Conservation (phyloP, 2,113 vertebrate genomes). For the Hippocampus abdominalis region DNA sequence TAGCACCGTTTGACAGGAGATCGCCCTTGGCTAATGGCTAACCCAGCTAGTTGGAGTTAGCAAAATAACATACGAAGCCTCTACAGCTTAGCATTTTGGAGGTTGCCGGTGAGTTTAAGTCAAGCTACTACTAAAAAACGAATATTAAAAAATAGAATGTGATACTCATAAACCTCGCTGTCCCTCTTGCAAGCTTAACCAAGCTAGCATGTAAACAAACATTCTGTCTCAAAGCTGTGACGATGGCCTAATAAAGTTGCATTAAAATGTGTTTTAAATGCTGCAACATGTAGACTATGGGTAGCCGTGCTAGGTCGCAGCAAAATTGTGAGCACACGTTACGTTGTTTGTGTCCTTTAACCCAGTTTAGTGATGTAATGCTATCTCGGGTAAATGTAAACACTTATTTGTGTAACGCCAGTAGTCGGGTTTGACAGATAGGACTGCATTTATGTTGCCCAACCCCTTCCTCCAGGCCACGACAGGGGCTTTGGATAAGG, state of each 20-base stretch:
- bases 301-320: not conserved
- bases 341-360: not conserved
- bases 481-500: slow-evolving; percentile 21
- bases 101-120: slow-evolving; percentile 40
- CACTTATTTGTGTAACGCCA: not conserved
- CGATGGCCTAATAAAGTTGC: not conserved
- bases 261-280: slow-evolving; percentile 3
- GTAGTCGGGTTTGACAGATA: not conserved
- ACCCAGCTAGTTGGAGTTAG: slow-evolving; percentile 21
- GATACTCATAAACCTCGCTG: not conserved
- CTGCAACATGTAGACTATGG: too few species aligned
- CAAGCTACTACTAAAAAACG: not conserved
- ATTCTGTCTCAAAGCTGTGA: not conserved
- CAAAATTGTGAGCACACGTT: not conserved
- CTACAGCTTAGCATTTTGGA: not conserved
- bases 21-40: slow-evolving; percentile 41
- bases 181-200: not conserved
- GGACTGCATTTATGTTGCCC: slow-evolving; percentile 7
- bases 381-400: not conserved
- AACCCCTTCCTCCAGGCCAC: slow-evolving; percentile 12
- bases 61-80: not conserved
- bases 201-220: slow-evolving; percentile 32
- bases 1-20: slow-evolving; percentile 32
- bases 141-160: not conserved
- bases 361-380: not conserved